Evolutionary conservation across 1,140 invertebrate species (phyloP).

Genomic region (Phymastichus coffea): DNA sequence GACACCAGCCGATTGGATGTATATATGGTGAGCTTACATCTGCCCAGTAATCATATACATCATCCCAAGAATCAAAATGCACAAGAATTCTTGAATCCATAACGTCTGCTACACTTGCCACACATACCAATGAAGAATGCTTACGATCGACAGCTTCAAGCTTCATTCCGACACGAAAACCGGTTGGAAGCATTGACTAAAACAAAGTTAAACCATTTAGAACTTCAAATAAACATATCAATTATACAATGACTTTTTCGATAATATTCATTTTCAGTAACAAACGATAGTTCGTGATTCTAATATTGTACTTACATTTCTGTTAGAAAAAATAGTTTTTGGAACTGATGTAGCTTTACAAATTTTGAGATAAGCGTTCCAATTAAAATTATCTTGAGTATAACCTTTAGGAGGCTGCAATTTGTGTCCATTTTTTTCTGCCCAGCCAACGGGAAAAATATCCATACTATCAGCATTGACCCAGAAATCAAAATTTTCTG

Average conservation of each 20-base stretch:
- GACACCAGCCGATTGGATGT: constrained; percentile 91
- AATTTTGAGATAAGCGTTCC: constrained; percentile 81
- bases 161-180: constrained; percentile 87
- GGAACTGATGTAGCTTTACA: constrained; percentile 78
- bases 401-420: constrained; percentile 76
- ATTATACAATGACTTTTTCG: not conserved
- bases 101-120: constrained; percentile 83
- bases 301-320: constrained; percentile 55
- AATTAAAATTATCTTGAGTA: constrained; percentile 70
- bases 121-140: constrained; percentile 81
- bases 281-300: not conserved
- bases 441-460: constrained; percentile 93
- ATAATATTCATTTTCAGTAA: not conserved
- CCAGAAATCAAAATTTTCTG: constrained; percentile 92
- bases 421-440: constrained; percentile 75
- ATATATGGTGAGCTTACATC: constrained; percentile 88
- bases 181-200: constrained; percentile 70
- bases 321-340: constrained; percentile 71
- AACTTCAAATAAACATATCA: not conserved
- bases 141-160: constrained; percentile 93
- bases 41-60: constrained; percentile 93
- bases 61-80: constrained; percentile 94
- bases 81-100: constrained; percentile 84
- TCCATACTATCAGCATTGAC: constrained; percentile 86
- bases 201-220: constrained; percentile 36